A percentile compares a stretch with the other conserved stretches of the same genome.
These are phyloP conservation scores for Meghimatium bilineatum DNA, from an alignment of 2,888 invertebrate species.

Conservation along the genomic window DNA sequence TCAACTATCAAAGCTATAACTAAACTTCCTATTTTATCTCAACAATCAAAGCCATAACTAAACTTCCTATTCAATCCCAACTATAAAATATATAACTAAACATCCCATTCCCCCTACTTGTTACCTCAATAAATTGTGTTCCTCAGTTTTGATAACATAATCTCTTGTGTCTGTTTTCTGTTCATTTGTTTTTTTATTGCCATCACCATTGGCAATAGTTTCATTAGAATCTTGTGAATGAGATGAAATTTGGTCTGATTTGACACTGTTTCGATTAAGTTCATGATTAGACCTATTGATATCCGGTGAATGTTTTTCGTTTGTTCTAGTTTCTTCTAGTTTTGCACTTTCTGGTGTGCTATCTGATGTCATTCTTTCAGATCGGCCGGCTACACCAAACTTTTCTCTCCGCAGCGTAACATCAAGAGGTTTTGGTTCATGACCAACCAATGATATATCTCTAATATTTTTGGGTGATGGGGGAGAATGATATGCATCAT, in stretches of 20 bases:
- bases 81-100: too few species aligned
- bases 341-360: neutral
- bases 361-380: slow-evolving; percentile 13
- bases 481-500: slow-evolving; percentile 9
- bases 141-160: neutral
- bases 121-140: neutral
- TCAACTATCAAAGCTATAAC: too few species aligned
- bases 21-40: too few species aligned
- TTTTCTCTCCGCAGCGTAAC: slow-evolving; percentile 37
- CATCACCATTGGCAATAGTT: neutral
- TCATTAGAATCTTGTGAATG: neutral
- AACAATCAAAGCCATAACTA: too few species aligned
- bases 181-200: neutral
- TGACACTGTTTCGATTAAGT: neutral
- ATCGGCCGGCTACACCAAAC: slow-evolving; percentile 18
- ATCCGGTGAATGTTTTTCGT: neutral
- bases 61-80: too few species aligned
- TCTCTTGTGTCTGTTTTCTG: neutral
- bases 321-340: neutral
- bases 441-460: neutral
- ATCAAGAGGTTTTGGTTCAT: slow-evolving; percentile 25
- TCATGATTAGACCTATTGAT: too few species aligned
- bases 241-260: neutral
- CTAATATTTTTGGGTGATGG: slow-evolving; percentile 4
- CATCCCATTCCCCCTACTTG: too few species aligned